Base-by-base conservation (phyloP, 92 coral and sea anemone species). In the Heliopora coerulea region DNA sequence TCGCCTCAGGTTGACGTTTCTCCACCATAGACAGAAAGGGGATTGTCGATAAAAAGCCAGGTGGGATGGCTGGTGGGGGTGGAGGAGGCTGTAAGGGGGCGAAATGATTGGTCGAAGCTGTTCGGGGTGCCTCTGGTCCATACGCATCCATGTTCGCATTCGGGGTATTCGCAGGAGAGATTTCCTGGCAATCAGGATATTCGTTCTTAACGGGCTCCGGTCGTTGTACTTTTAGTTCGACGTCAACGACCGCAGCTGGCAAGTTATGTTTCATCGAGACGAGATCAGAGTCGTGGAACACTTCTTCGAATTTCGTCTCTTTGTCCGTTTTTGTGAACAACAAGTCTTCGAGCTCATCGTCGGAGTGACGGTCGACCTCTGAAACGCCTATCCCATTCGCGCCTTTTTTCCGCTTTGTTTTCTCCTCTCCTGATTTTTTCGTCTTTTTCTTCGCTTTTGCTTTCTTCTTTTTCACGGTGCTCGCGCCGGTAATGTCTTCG, bases 311-410 rank as follows among this genome's bases (percentile, higher is more conserved):
- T 62, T 62, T 62, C 68, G 68, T 33, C 50, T 66, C 73, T 13
- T 66, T 66, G 56, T 66, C 26, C 19, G 73, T 66, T 66, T 66
- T 66, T 0, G 73, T 66, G 26, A 66, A 66, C 1, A 66, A 37
- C n/a, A 66, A 29, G 32, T 66, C 73, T 25, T 66, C 73, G 0
- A 66, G 73, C 13, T 66, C 73, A 26, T 66, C 73, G 21, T 66
- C 73, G 7, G 37, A 41, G 15, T 66, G 41, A 9, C 23, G 46
- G 15, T 66, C 56, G 4, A 26, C 56, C 48, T 62, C 44, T 32
- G 18, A 48, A 34, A 62, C 48, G 12, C 24, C 21, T 46, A 41
- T 44, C 48, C 44, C 34, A 48, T 34, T 49, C 48, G 21, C 48
- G 13, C 48, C 33, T 41, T 31, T 66, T 42, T 66, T 66, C 44